These are phyloP conservation scores for Hirundo rustica DNA, from an alignment of 2,797 vertebrate genomes.

Conservation along the genomic window DNA sequence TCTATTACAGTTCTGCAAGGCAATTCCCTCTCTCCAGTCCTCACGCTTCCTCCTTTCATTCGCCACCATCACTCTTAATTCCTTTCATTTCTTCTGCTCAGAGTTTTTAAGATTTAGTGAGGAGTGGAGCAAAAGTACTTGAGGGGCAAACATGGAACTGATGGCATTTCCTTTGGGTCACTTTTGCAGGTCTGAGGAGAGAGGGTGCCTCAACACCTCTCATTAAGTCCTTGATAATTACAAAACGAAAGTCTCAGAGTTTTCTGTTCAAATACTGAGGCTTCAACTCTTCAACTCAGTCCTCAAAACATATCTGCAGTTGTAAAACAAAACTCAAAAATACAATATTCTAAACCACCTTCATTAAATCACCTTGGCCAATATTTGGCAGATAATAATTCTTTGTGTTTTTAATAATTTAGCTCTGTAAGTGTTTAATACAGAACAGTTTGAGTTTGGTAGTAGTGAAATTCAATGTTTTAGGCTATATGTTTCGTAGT, in stretches of 20 bases:
- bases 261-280: not conserved
- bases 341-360: not conserved
- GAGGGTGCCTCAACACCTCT: not conserved
- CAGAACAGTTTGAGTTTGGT: not conserved
- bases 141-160: not conserved
- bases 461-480: not conserved
- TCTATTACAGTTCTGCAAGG: not conserved
- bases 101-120: not conserved
- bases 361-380: not conserved
- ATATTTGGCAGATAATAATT: not conserved
- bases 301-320: not conserved
- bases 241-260: not conserved
- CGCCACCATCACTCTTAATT: not conserved
- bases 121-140: not conserved
- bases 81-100: not conserved
- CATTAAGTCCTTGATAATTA: not conserved
- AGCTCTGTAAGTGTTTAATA: not conserved
- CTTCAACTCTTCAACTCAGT: not conserved
- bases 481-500: not conserved
- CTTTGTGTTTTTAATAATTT: not conserved
- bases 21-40: not conserved
- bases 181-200: not conserved
- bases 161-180: not conserved
- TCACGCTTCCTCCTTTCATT: not conserved
- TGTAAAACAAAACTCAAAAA: not conserved